Base-by-base conservation (phyloP, 2,797 vertebrate species). In the Halcyon smyrnensis region DNA sequence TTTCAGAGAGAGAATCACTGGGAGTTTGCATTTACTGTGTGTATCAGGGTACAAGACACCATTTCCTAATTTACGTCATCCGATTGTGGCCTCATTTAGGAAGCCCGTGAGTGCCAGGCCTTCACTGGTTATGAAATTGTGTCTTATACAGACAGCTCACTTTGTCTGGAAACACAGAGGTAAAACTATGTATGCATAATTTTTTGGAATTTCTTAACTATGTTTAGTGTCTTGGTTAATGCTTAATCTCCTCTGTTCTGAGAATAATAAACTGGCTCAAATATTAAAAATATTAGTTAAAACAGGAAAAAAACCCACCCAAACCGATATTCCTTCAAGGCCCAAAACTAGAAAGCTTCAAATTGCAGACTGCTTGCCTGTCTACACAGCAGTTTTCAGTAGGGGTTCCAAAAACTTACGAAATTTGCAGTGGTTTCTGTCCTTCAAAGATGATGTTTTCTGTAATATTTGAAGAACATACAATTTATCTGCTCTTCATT, bases 21-120 rank as follows among this genome's bases (percentile, higher is more conserved):
- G 25, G 60, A 57, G 12, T 84, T 75, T 75, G 41, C 30, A 28
- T 83, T 89, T 85, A 34, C 37, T 78, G 1, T 36, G 37, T 73
- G 25, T 78, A 64, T 64, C 69, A 84, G 60, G 43, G 36, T 84
- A 32, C 17, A 69, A 74, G 78, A 39, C 60, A 37, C 19, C 56
- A 43, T 12, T 77, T 87, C 74, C 78, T 87, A 77, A 84, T 68
- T 81, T 41, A 50, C 50, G 15, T 87, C 50, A 60, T 87, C 39
- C 73, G 45, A 68, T 89, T 93, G 64, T 87, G 78, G 89, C 89
- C 70, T 94, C 74, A 56, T 90, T 92, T 92, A 94, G 92, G 84
- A 92, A 94, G 62, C 24, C 53, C 32, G 2, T 92, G 92, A 92
- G 76, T 92, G 41, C 87, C 80, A 94, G 70, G 79, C 63, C 57